Conservation (phyloP, 2,797 vertebrate species). For the Hipposideros larvatus region DNA sequence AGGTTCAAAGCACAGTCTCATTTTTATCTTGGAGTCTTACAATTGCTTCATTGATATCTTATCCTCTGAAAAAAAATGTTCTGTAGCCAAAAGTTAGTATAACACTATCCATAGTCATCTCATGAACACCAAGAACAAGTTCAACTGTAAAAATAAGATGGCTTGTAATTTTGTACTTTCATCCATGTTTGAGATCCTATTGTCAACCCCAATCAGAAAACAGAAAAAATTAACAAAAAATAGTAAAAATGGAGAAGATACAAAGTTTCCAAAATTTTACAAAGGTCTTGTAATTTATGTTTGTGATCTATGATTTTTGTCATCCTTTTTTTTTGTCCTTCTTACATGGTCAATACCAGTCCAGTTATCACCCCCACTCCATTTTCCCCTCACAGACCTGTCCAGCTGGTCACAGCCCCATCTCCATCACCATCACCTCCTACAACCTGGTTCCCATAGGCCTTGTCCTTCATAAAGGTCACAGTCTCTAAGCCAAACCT, state of each 20-base stretch:
- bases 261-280: neutral
- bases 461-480: neutral
- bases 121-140: neutral
- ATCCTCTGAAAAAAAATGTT: neutral
- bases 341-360: neutral
- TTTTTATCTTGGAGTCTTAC: neutral
- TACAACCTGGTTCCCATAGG: neutral
- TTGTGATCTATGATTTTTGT: neutral
- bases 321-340: neutral
- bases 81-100: neutral
- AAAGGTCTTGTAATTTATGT: neutral
- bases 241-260: neutral
- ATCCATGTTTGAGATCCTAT: neutral
- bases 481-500: neutral
- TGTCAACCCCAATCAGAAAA: conserved; percentile 21
- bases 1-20: neutral
- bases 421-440: neutral
- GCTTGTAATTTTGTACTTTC: neutral
- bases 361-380: fast-evolving
- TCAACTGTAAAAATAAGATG: neutral
- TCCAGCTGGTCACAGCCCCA: neutral
- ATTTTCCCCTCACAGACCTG: neutral
- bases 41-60: neutral
- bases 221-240: neutral
- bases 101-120: neutral